phyloP scores from a whole-genome alignment of 2,888 invertebrate species.

The Anthoptus insignis region DNA sequence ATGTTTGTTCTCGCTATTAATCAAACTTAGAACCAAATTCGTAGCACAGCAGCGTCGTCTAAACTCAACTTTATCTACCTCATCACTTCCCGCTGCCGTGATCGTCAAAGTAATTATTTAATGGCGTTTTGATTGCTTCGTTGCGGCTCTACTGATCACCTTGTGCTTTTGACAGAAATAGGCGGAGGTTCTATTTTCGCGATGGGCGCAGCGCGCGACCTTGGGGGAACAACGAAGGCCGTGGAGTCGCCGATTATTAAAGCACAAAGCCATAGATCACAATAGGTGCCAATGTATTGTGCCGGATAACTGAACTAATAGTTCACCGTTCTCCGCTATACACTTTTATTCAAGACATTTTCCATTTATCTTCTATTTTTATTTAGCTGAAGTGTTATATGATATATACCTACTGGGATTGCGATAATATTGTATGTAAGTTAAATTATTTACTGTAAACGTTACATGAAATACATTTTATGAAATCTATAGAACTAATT shows the following conservation, averaged over 20 bases:
- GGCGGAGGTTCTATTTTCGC: constrained; percentile 31
- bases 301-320: constrained; percentile 8
- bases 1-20: too few species aligned
- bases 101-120: constrained; percentile 25
- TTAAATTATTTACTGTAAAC: too few species aligned
- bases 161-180: constrained; percentile 48
- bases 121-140: constrained; percentile 43
- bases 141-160: constrained; percentile 54
- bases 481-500: too few species aligned
- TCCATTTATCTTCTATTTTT: too few species aligned
- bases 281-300: constrained; percentile 20
- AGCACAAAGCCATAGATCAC: constrained; percentile 24
- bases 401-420: too few species aligned
- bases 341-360: constrained; percentile 1
- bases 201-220: constrained; percentile 49
- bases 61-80: too few species aligned
- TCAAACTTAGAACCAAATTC: too few species aligned
- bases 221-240: constrained; percentile 36
- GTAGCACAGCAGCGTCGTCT: too few species aligned
- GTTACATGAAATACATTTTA: too few species aligned
- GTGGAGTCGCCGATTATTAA: constrained; percentile 22
- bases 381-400: too few species aligned
- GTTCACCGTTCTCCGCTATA: not conserved
- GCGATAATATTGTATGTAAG: too few species aligned
- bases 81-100: not conserved